Conservation (phyloP, 2,888 invertebrate species). For the Myathropa florea region DNA sequence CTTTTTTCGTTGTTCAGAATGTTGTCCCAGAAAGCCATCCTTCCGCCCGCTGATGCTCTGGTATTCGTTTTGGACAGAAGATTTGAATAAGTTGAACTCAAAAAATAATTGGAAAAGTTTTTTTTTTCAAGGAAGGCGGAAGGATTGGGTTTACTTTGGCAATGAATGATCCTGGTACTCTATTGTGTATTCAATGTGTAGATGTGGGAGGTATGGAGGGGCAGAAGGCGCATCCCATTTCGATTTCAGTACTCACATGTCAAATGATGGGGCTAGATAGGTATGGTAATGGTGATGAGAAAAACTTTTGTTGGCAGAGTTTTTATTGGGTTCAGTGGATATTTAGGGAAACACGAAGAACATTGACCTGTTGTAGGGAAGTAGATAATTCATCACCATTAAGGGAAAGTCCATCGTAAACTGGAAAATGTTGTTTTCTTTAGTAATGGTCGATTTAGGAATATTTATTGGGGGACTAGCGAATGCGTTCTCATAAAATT, state of each 20-base stretch:
- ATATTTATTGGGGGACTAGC: slow-evolving; percentile 17
- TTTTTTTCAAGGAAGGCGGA: neutral
- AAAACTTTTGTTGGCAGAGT: slow-evolving; percentile 36
- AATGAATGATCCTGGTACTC: neutral
- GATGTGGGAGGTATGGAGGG: neutral
- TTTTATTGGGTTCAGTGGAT: slow-evolving; percentile 30
- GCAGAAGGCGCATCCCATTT: slow-evolving; percentile 25
- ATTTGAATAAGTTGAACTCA: slow-evolving; percentile 64
- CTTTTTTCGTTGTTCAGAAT: slow-evolving; percentile 14
- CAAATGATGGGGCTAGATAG: slow-evolving; percentile 28
- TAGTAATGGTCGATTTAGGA: slow-evolving; percentile 35
- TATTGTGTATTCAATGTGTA: slow-evolving; percentile 27
- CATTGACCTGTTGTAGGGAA: slow-evolving; percentile 33
- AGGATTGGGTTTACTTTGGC: slow-evolving; percentile 12
- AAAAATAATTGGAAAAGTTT: slow-evolving; percentile 64
- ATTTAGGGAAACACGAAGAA: neutral
- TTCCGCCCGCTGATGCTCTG: slow-evolving; percentile 28
- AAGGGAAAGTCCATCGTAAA: neutral
- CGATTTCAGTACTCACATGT: slow-evolving; percentile 44
- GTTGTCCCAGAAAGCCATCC: slow-evolving; percentile 25
- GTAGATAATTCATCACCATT: slow-evolving; percentile 36
- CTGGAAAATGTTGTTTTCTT: slow-evolving; percentile 2
- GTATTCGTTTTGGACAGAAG: slow-evolving; percentile 27
- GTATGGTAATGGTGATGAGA: slow-evolving; percentile 9
- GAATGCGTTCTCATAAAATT: slow-evolving; percentile 33